phyloP scores from a whole-genome alignment of 2,113 vertebrate genomes.

The Lontra canadensis region DNA sequence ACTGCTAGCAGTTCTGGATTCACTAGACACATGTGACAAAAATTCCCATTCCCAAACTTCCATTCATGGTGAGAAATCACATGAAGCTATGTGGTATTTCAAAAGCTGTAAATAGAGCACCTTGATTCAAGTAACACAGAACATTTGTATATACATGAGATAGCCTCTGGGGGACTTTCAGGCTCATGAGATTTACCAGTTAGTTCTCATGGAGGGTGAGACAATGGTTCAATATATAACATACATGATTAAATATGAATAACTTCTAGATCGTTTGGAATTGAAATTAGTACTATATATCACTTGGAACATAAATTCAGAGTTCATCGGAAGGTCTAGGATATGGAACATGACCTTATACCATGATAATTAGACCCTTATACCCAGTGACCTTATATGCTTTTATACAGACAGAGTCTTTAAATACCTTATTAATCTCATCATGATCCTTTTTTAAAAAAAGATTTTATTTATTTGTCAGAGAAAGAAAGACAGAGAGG shows the following conservation, averaged over 20 bases:
- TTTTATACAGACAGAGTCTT: background rate
- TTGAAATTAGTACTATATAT: slow-evolving; percentile 51
- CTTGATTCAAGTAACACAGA: background rate
- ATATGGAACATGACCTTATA: background rate
- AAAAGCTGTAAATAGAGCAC: background rate
- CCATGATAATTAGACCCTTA: background rate
- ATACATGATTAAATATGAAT: slow-evolving; percentile 42
- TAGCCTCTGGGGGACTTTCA: background rate
- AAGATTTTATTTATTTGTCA: too few relatives aligned
- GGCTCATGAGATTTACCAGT: background rate
- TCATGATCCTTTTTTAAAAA: background rate
- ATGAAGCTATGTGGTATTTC: background rate
- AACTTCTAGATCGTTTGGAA: slow-evolving; percentile 25
- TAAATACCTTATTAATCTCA: background rate
- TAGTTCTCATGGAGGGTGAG: slow-evolving; percentile 33
- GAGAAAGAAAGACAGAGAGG: too few relatives aligned
- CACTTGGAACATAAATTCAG: slow-evolving; percentile 28
- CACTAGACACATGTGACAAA: background rate
- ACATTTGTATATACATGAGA: background rate
- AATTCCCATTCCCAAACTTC: background rate
- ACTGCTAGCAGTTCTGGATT: background rate
- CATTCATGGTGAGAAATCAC: background rate
- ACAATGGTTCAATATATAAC: slow-evolving; percentile 32
- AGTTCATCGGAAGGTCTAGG: slow-evolving; percentile 34
- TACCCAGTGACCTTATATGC: background rate